These are phyloP conservation scores for Anguilla rostrata DNA, from an alignment of 2,113 vertebrate genomes.

Conservation along the genomic window DNA sequence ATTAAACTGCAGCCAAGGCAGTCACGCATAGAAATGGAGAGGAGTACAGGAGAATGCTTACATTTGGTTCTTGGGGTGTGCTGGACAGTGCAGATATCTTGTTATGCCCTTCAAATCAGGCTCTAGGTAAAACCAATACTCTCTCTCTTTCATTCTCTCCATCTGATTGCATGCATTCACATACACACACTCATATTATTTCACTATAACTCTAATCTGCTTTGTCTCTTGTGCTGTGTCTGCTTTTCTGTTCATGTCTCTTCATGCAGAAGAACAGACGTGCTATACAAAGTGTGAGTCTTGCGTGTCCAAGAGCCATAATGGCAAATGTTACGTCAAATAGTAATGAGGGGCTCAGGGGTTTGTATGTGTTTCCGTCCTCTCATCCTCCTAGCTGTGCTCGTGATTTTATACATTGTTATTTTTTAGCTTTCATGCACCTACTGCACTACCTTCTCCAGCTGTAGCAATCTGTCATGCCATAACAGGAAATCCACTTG, in stretches of 20 bases:
- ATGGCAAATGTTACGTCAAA: not conserved
- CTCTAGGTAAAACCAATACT: not conserved
- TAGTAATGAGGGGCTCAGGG: not conserved
- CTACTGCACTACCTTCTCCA: not conserved
- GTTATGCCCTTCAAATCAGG: not conserved
- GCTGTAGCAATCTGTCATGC: slow-evolving; percentile 2
- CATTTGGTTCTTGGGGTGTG: not conserved
- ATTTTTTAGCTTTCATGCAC: not conserved
- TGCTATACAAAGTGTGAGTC: not conserved
- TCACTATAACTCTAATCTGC: not conserved
- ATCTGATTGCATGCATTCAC: not conserved
- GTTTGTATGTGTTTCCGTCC: not conserved
- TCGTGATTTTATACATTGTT: not conserved
- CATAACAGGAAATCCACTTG: slow-evolving; percentile 3
- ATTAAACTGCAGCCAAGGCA: not conserved
- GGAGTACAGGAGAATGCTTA: not conserved
- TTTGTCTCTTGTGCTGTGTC: not conserved
- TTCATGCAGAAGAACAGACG: not conserved
- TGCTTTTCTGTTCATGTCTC: not conserved
- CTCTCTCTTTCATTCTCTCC: not conserved
- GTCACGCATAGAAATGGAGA: not conserved
- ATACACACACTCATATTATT: not conserved
- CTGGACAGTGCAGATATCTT: no score
- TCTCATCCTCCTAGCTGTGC: not conserved
- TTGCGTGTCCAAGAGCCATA: not conserved